Evolutionary conservation across 1,140 invertebrate species (phyloP).

Genomic region (Sarcophaga bullata): DNA sequence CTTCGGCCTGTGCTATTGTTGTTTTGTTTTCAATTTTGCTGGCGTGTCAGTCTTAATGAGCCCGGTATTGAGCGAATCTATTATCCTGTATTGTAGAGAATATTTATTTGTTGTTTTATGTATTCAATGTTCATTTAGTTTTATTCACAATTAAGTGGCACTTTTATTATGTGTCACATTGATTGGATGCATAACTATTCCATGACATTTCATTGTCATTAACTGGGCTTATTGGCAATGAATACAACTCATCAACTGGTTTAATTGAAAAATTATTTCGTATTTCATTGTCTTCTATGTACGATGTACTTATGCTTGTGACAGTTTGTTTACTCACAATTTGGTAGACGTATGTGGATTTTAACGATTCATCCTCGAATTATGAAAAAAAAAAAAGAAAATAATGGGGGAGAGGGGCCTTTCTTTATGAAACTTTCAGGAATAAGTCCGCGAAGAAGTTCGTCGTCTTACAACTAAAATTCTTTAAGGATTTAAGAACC

Average conservation of each 20-base stretch:
- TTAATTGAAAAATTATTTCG: slow-evolving; percentile 31
- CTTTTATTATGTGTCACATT: slow-evolving; percentile 49
- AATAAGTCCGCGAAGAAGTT: too few relatives aligned
- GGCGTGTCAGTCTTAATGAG: slow-evolving; percentile 64
- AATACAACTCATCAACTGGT: slow-evolving; percentile 25
- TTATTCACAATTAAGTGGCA: slow-evolving; percentile 64
- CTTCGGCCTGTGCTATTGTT: not conserved
- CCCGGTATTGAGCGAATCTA: slow-evolving; percentile 49
- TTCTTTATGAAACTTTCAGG: too few relatives aligned
- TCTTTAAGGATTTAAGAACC: too few relatives aligned
- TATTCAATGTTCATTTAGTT: slow-evolving; percentile 46
- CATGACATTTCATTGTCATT: too few relatives aligned
- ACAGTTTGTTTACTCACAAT: too few relatives aligned
- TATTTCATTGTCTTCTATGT: not conserved
- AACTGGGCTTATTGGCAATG: not conserved
- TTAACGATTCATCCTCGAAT: too few relatives aligned
- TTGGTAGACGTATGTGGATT: too few relatives aligned
- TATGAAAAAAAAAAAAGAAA: too few relatives aligned
- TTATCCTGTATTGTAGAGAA: slow-evolving; percentile 60
- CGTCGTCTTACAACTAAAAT: too few relatives aligned
- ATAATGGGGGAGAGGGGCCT: too few relatives aligned
- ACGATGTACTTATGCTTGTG: not conserved
- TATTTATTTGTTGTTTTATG: not conserved
- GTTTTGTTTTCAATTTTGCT: slow-evolving; percentile 46
- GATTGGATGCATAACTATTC: not conserved